phyloP scores from a whole-genome alignment of 2,888 invertebrate species.

The Ptychoptera contaminata region DNA sequence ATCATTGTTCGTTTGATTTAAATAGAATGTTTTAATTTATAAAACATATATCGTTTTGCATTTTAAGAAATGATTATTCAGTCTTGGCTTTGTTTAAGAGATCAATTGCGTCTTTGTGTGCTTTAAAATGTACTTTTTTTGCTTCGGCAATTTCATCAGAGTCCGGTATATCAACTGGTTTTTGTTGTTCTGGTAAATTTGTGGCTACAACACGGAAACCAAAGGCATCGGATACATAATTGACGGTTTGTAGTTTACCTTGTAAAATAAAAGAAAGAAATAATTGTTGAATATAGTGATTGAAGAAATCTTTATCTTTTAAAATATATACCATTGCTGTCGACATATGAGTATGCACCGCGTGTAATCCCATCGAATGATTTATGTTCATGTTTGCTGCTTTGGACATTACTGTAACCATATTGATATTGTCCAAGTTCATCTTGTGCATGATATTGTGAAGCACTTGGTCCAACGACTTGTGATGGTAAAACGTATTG shows the following conservation, averaged over 20 bases:
- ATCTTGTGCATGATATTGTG: constrained; percentile 37
- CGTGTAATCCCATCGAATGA: constrained; percentile 35
- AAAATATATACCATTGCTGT: constrained; percentile 30
- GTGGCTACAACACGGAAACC: constrained; percentile 39
- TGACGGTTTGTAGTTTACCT: constrained; percentile 29
- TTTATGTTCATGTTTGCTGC: constrained; percentile 35
- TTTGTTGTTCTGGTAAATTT: constrained; percentile 29
- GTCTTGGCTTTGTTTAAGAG: neutral
- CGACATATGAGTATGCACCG: constrained; percentile 37
- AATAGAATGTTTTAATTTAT: too few relatives aligned
- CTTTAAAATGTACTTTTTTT: constrained; percentile 12
- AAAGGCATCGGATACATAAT: constrained; percentile 33
- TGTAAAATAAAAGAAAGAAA: too few relatives aligned
- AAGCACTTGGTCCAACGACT: constrained; percentile 17
- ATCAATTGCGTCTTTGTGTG: constrained; percentile 11
- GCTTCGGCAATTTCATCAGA: constrained; percentile 10
- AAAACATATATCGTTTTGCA: too few relatives aligned
- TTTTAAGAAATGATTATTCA: too few relatives aligned
- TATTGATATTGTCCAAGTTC: constrained; percentile 37
- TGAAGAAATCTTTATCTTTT: too few relatives aligned
- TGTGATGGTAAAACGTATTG: constrained; percentile 16
- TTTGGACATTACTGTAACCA: constrained; percentile 36
- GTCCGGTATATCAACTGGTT: constrained; percentile 10
- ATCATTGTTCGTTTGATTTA: too few relatives aligned
- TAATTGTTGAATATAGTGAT: too few relatives aligned